Evolutionary conservation across 2,797 vertebrate genomes (phyloP), one percentile per base, ranked within the genome.

Genomic region (Poecilia velifera): DNA sequence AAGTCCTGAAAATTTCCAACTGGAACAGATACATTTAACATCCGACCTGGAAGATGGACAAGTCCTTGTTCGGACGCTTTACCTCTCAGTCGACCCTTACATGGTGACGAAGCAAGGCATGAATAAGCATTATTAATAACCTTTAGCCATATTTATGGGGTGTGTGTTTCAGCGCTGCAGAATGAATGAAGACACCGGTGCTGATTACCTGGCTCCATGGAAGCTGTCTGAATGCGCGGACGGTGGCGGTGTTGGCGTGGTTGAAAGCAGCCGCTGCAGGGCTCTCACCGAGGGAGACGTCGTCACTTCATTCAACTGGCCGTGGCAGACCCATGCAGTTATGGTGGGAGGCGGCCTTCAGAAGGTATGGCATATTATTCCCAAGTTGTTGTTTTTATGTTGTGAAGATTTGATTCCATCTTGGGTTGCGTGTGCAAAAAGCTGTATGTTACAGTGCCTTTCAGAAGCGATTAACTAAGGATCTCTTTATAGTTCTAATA

Each of bases 1-100:
- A 64, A 93, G 94, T 88, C 94, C 96, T 73, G 97, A 95, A 82
- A 97, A 99, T 82, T 99, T 99, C 90, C 91, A 87, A 2, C 71
- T 97, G 62, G 97, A 98, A 82, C 94, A 97, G 81, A 86, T 84
- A 12, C 93, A 64, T 72, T 89, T 98, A 74, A 47, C 92, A 10
- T 89, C 94, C 76, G 94, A 88, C 0, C 84, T 98, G 75, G 88
- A 88, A 45, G 94, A 90, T 0, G 98, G 97, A 43, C 95, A 98
- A 76, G 96, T 97, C 43, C 90, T 94, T 53, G 96, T 97, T 81
- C 94, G 93, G 93, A 98, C 98, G 13, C 92, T 97, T 45, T 98
- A 96, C 90, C 97, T 99, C 10, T 99, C 98, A 74, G 98, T 99
- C 84, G 98, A 99, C 89, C 98, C 98, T n/a, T 99, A 99, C 89